Evolutionary conservation across 1,140 invertebrate species (phyloP), one percentile per base, ranked within the genome.

Genomic region (Cydia strobilella): DNA sequence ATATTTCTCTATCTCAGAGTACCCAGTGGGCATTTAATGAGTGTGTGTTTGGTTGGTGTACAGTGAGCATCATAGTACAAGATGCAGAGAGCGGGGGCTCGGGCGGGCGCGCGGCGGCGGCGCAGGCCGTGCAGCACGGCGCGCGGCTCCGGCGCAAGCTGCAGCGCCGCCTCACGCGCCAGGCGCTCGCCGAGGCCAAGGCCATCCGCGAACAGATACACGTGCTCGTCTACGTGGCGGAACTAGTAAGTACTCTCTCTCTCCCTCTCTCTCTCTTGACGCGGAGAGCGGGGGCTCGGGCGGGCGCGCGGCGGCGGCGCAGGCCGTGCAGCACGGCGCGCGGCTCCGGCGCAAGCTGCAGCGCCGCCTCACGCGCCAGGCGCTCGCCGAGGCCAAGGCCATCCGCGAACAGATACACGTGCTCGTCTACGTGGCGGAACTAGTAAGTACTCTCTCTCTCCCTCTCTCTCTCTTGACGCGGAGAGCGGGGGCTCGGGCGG

Each of bases 121-220:
- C 94, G 18, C 94, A 96, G 54, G 96, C 96, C 0, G 96, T 97
- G 73, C 94, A 96, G 80, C 96, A 96, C 80, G 96, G 96, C 15
- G 96, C 96, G 72, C 92, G 95, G 45, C 95, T 97, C 77, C 95
- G 96, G 79, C 93, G 95, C 35, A 94, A 96, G 79, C 90, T 97
- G 65, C 97, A 96, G 48, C 94, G 95, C 76, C 94, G 96, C 66
- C 96, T 96, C 12, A 89, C 97, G 4, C 93, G 94, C 1, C 96
- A 97, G 87, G 96, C 96, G 0, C 94, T 95, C 76, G 96, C 96
- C 1, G 93, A 97, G 1, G 96, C 96, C 84, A 95, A 96, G 76
- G 96, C 96, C 77, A 96, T 96, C 79, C 95, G 95, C 73, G 96
- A 97, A 88, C 96, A 96, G 75, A 95, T 97, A 54, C 95, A 96